These are phyloP conservation scores for Anadara kagoshimensis DNA, from an alignment of 1,140 invertebrate species.

Conservation along the genomic window DNA sequence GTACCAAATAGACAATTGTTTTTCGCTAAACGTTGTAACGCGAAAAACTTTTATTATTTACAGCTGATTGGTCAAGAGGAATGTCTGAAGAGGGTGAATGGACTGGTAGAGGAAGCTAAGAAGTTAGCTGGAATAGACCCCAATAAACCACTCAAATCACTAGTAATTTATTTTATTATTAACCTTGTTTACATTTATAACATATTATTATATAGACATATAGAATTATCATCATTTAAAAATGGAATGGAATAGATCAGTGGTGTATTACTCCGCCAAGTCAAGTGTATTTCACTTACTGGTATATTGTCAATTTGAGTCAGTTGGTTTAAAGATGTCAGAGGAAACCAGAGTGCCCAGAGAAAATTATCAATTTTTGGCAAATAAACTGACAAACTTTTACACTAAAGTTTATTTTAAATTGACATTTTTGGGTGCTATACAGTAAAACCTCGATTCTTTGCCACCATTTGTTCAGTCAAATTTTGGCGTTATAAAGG, in stretches of 20 bases:
- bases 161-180: conserved; percentile 77
- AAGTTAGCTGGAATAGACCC: conserved; percentile 79
- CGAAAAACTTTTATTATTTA: too few relatives aligned
- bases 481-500: too few relatives aligned
- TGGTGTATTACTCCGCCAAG: background rate
- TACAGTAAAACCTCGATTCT: too few relatives aligned
- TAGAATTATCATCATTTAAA: background rate
- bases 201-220: conserved; percentile 25
- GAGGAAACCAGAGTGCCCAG: too few relatives aligned
- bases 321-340: background rate
- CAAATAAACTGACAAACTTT: too few relatives aligned
- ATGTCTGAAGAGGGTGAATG: conserved; percentile 82
- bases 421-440: too few relatives aligned
- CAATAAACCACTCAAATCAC: conserved; percentile 79
- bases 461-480: too few relatives aligned
- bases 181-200: conserved; percentile 16
- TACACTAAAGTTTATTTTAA: too few relatives aligned
- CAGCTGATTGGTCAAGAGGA: conserved; percentile 84
- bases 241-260: background rate
- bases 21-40: too few relatives aligned
- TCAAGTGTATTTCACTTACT: background rate
- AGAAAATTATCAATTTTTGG: too few relatives aligned
- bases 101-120: conserved; percentile 85
- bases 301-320: too few relatives aligned
- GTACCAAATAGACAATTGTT: too few relatives aligned